These are phyloP conservation scores for Batillaria attramentaria DNA, from an alignment of 1,140 invertebrate genomes.

Conservation along the genomic window DNA sequence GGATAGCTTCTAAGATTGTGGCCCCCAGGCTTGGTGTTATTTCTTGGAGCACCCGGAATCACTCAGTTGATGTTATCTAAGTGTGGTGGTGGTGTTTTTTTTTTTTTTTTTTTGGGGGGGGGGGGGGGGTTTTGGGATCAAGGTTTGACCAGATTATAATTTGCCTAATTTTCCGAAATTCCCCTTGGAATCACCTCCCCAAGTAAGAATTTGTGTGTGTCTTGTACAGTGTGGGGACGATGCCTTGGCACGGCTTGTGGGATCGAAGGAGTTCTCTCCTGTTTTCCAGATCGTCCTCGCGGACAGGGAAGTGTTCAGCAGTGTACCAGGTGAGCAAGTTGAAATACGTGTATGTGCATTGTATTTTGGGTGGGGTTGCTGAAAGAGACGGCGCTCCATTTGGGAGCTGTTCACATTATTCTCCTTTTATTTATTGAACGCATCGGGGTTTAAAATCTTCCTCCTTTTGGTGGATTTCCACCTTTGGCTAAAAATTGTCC, in stretches of 20 bases:
- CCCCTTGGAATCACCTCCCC: too few species aligned
- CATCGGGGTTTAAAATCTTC: too few species aligned
- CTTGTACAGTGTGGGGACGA: conserved; percentile 39
- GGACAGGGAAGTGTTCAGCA: conserved; percentile 31
- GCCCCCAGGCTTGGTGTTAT: background rate
- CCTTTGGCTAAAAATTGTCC: too few species aligned
- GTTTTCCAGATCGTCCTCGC: conserved; percentile 46
- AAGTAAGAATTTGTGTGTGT: too few species aligned
- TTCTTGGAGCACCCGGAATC: background rate
- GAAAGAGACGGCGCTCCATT: background rate
- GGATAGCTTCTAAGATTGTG: background rate
- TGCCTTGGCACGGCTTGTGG: conserved; percentile 38
- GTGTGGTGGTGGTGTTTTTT: too few species aligned
- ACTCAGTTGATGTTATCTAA: too few species aligned
- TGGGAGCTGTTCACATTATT: background rate
- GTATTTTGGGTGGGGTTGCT: background rate
- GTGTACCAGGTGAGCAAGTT: conserved; percentile 39
- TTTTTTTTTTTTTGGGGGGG: too few species aligned
- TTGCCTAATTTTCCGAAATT: too few species aligned
- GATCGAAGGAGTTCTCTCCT: conserved; percentile 39
- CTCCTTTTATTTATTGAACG: too few species aligned
- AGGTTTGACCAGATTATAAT: too few species aligned
- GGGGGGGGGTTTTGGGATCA: too few species aligned
- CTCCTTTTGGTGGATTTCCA: too few species aligned
- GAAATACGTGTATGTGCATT: background rate